Evolutionary conservation across 2,113 vertebrate species (phyloP).

Genomic region (Salvelinus alpinus): DNA sequence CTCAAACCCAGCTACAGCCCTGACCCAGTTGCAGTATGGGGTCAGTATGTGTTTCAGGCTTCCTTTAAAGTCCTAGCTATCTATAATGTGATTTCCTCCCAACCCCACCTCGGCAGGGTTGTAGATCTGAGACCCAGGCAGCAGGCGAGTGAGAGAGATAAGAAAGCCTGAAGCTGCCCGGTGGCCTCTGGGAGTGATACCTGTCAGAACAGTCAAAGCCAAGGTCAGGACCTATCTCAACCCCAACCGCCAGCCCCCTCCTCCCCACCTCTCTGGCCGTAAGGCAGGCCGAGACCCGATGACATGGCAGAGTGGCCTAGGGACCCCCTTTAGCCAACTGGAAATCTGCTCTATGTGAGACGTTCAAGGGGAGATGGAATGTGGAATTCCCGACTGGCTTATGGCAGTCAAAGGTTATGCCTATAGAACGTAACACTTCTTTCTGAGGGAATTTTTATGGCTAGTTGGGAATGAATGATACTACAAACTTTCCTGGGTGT

Average conservation of each 20-base stretch:
- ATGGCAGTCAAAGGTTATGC: conserved; percentile 47
- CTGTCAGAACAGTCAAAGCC: conserved; percentile 32
- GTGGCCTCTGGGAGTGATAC: conserved; percentile 33
- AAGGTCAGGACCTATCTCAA: conserved; percentile 49
- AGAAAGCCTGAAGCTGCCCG: conserved; percentile 26
- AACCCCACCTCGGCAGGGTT: conserved; percentile 35
- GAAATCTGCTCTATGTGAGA: conserved; percentile 18
- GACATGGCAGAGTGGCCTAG: conserved; percentile 32
- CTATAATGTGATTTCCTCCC: not conserved
- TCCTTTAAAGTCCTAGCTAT: not conserved
- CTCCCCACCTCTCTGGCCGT: conserved; percentile 19
- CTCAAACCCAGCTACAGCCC: conserved; percentile 35
- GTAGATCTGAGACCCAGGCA: conserved; percentile 41
- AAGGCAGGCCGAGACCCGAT: conserved; percentile 16
- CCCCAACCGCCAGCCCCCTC: not conserved
- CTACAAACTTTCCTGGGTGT: conserved; percentile 32
- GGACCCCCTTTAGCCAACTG: conserved; percentile 25
- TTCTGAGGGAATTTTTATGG: conserved; percentile 27
- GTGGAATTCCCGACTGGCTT: conserved; percentile 13
- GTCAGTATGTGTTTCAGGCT: conserved; percentile 27
- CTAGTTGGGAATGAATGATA: conserved; percentile 34
- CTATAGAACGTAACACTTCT: conserved; percentile 34
- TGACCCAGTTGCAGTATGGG: conserved; percentile 27
- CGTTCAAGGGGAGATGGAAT: conserved; percentile 29
- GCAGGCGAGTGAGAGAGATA: conserved; percentile 36